Percentiles rank a stretch among this genome's conserved stretches.
Conservation (phyloP, 2,888 invertebrate genomes). For the Ischnura elegans region DNA sequence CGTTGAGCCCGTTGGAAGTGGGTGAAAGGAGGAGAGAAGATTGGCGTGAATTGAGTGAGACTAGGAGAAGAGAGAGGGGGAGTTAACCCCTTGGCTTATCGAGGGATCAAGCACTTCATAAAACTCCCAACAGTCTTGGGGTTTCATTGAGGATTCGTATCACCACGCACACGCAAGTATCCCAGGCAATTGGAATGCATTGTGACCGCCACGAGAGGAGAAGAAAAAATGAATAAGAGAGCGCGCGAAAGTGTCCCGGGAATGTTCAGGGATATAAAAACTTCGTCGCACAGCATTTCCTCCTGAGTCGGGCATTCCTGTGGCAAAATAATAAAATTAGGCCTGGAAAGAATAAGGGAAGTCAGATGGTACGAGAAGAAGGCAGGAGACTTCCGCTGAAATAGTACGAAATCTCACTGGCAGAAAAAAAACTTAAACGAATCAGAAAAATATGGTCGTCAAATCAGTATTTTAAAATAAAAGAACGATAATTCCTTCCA, state of each 20-base stretch:
- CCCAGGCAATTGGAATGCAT: neutral
- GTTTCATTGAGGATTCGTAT: conserved; percentile 11
- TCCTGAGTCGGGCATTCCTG: neutral
- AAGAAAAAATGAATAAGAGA: neutral
- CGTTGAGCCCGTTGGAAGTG: too few species aligned
- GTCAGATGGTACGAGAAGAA: too few species aligned
- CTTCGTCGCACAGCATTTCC: neutral
- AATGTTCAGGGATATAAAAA: neutral
- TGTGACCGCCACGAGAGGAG: neutral
- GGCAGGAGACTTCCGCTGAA: too few species aligned
- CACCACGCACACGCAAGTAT: neutral
- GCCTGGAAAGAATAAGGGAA: too few species aligned
- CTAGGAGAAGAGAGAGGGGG: neutral
- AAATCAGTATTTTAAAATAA: too few species aligned
- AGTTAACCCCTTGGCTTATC: neutral
- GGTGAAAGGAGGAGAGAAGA: neutral
- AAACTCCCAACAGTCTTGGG: conserved; percentile 39
- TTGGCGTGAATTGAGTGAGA: neutral
- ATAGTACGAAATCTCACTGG: too few species aligned
- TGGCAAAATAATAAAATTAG: neutral
- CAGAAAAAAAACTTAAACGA: too few species aligned
- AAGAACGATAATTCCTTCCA: too few species aligned
- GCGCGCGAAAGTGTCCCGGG: neutral
- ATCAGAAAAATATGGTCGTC: too few species aligned
- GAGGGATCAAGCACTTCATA: conserved; percentile 21